phyloP scores from a whole-genome alignment of 2,113 vertebrate genomes.

The Speoplatyrhinus poulsoni region DNA sequence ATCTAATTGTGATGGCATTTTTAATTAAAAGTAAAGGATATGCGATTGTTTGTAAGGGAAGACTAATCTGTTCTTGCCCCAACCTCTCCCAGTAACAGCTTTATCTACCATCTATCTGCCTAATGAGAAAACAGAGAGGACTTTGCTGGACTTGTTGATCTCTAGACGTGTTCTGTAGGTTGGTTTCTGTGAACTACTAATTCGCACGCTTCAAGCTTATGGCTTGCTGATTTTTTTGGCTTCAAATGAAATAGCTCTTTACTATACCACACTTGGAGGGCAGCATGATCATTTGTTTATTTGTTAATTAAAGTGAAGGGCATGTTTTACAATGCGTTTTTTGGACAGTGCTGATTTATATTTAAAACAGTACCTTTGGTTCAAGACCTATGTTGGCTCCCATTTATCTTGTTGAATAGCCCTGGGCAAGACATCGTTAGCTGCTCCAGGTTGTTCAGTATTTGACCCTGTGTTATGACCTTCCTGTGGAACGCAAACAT shows the following conservation, averaged over 20 bases:
- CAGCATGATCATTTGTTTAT: not conserved
- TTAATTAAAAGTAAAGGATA: constrained; percentile 85
- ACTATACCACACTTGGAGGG: constrained; percentile 16
- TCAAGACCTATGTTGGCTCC: constrained; percentile 51
- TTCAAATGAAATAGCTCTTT: constrained; percentile 7
- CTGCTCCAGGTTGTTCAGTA: constrained; percentile 23
- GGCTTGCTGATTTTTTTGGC: constrained; percentile 55
- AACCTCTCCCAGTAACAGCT: constrained; percentile 57
- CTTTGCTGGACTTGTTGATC: constrained; percentile 77
- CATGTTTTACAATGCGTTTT: constrained; percentile 7
- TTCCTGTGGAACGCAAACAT: constrained; percentile 22
- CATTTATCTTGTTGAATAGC: constrained; percentile 48
- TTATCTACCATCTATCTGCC: constrained; percentile 79
- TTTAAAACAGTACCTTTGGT: constrained; percentile 10
- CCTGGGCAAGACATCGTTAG: constrained; percentile 42
- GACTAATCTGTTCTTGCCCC: constrained; percentile 77
- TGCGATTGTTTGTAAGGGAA: constrained; percentile 79
- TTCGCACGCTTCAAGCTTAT: constrained; percentile 61
- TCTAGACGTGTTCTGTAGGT: constrained; percentile 70
- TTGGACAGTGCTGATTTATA: constrained; percentile 1
- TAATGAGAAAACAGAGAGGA: constrained; percentile 77
- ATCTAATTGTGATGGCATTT: constrained; percentile 83
- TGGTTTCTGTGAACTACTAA: constrained; percentile 70
- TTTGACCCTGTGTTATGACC: constrained; percentile 41
- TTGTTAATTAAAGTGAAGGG: not conserved